Conservation (phyloP, 2,888 invertebrate genomes). For the Trachelus stipa region DNA sequence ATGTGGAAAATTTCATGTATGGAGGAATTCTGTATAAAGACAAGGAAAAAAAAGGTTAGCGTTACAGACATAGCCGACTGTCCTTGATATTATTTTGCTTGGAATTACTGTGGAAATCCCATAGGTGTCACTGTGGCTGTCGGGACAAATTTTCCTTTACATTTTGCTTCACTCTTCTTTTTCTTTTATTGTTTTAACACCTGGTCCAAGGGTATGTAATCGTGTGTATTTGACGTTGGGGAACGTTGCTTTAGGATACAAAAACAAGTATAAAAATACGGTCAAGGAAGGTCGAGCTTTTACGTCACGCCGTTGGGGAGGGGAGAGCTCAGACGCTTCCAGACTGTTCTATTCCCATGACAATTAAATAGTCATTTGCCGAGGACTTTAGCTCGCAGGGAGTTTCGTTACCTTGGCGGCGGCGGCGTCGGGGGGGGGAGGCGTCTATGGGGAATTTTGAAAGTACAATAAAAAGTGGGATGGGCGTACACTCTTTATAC, state of each 20-base stretch:
- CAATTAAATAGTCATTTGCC: background rate
- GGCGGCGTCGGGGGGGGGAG: too few species aligned
- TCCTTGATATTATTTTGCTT: background rate
- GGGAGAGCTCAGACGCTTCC: background rate
- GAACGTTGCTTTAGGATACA: background rate
- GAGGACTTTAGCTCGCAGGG: background rate
- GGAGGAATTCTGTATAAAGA: background rate
- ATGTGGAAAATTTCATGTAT: background rate
- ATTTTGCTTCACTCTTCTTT: too few species aligned
- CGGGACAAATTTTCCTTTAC: background rate
- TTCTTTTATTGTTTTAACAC: too few species aligned
- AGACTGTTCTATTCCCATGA: background rate
- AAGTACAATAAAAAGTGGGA: background rate
- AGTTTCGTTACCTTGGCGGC: background rate
- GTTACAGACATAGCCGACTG: background rate
- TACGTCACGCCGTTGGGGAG: background rate
- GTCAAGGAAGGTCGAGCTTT: background rate
- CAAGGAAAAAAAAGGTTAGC: background rate
- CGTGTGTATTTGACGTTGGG: background rate
- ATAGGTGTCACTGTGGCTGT: background rate
- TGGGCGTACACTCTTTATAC: background rate
- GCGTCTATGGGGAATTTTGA: background rate
- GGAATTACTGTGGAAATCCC: background rate
- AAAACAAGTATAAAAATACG: background rate
- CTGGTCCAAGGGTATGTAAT: too few species aligned